These are phyloP conservation scores for Numida meleagris DNA, from an alignment of 2,113 vertebrate species.

Conservation along the genomic window DNA sequence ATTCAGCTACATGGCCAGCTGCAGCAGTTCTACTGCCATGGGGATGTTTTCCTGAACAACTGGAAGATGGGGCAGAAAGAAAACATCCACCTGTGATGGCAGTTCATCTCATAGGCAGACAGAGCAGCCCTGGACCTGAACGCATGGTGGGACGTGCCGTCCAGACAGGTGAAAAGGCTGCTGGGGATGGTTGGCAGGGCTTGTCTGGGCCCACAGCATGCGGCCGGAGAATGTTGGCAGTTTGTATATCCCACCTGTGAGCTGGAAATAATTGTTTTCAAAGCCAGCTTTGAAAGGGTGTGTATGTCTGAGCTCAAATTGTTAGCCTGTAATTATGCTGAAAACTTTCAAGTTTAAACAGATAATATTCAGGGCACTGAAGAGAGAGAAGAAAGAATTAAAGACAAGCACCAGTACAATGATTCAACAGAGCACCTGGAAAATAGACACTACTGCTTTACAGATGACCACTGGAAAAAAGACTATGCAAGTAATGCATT, in stretches of 20 bases:
- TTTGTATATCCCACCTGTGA: not conserved
- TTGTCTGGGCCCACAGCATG: fast-evolving
- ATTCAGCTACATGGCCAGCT: not conserved
- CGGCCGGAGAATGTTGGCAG: fast-evolving
- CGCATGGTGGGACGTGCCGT: not conserved
- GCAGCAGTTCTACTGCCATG: fast-evolving
- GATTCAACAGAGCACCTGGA: not conserved
- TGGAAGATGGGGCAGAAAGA: not conserved
- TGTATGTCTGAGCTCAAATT: not conserved
- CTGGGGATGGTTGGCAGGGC: not conserved
- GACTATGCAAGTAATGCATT: not conserved
- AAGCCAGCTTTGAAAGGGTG: not conserved
- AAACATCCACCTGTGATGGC: not conserved
- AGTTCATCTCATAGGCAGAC: not conserved
- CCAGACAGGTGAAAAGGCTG: not conserved
- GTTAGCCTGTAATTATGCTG: not conserved
- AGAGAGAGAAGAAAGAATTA: not conserved
- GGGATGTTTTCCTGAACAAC: not conserved
- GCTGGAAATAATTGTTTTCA: not conserved
- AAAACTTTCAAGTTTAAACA: constrained; percentile 18
- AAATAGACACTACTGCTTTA: not conserved
- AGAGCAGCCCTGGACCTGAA: not conserved
- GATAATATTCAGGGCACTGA: not conserved
- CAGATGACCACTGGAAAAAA: not conserved
- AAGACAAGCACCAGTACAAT: not conserved